Percentiles rank a stretch among this genome's conserved stretches.
Conservation (phyloP, 2,888 invertebrate species). For the Dromius quadrimaculatus region DNA sequence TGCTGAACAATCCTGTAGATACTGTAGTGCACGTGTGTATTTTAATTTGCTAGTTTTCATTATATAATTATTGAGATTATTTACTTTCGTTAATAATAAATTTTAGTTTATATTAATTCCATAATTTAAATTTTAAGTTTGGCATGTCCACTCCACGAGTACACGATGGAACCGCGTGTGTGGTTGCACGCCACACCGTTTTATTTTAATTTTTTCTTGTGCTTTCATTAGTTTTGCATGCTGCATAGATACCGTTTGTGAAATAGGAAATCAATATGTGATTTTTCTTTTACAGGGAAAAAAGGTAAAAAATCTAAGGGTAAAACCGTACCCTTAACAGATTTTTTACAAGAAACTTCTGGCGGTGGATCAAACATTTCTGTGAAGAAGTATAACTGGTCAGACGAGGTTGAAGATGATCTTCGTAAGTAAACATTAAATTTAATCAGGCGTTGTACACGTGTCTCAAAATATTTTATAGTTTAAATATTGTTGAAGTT, state of each 20-base stretch:
- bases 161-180: conserved; percentile 47
- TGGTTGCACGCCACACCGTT: conserved; percentile 26
- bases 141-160: conserved; percentile 48
- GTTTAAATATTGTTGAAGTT: neutral
- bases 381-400: conserved; percentile 77
- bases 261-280: conserved; percentile 24
- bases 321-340: conserved; percentile 83
- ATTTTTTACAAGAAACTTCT: conserved; percentile 80
- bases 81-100: conserved; percentile 26
- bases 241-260: neutral
- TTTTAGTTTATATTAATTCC: conserved; percentile 28
- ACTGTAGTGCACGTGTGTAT: conserved; percentile 43
- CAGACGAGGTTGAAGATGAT: conserved; percentile 86
- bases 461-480: conserved; percentile 41
- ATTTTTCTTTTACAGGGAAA: conserved; percentile 72
- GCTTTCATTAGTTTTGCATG: conserved; percentile 2
- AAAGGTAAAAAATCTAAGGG: conserved; percentile 90
- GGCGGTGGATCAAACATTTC: conserved; percentile 70
- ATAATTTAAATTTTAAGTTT: conserved; percentile 37
- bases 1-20: conserved; percentile 45
- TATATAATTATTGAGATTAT: conserved; percentile 52
- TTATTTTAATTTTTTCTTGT: conserved; percentile 27
- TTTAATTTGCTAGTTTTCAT: conserved; percentile 57
- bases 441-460: conserved; percentile 23
- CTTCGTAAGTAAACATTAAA: conserved; percentile 70